Base-by-base conservation (phyloP, 2,113 vertebrate species). In the Triplophysa dalaica region DNA sequence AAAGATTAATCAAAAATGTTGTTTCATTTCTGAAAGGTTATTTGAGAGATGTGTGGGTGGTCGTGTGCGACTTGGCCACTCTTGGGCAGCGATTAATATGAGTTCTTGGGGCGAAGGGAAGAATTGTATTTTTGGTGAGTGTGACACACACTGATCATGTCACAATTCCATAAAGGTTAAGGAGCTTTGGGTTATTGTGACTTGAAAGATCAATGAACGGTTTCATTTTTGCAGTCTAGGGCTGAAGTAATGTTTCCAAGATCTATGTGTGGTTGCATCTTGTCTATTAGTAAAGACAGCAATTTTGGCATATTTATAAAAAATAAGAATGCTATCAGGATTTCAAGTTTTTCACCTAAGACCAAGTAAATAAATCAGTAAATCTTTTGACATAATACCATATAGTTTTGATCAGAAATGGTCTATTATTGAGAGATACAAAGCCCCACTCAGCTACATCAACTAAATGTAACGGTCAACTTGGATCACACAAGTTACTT, bases 131-230 rank as follows among this genome's bases (percentile, higher is more conserved):
- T n/a, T 58, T 72, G 69, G 29, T 38, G 26, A 72, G 21, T 62
- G 38, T 48, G 58, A 62, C 56, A 63, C 22, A 21, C 38, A 11
- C 33, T 60, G 54, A 60, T 74, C 21, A 43, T 60, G 38, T 73
- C 70, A 73, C 70, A 43, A 38, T 17, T 8, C 9, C 16, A 43
- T 22, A 73, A 73, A 73, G 69, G 33, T 73, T 60, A 73, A 73
- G 54, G 33, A 73, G 54, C 8, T 58, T 58, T 58, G 17, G 70
- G 54, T 22, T 41, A 11, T 60, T 60, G 70, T 73, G 54, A 43
- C 54, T 60, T 60, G 16, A 22, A 60, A 60, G 70, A 73, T 22
- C 54, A 60, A 60, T 60, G 8, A 58, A 22, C 8, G 1, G 8
- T 10, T 22, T 60, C 1, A 7, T 73, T 10, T 73, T 29, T 24